Conservation (phyloP, 2,113 vertebrate species). For the Camelus bactrianus region DNA sequence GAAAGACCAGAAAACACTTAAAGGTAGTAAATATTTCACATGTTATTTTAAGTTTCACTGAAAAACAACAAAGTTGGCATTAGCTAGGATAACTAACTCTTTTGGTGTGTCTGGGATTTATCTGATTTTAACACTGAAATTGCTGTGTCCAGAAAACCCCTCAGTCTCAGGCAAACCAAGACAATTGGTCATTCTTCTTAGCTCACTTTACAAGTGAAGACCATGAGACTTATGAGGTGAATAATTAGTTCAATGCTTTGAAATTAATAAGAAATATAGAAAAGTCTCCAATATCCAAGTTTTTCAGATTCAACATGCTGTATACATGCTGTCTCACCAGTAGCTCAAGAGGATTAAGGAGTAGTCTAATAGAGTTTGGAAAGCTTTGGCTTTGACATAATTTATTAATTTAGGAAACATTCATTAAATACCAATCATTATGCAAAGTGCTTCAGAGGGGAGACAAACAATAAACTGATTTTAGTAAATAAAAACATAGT, state of each 20-base stretch:
- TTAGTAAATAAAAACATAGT: neutral
- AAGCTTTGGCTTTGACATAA: neutral
- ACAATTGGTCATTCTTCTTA: neutral
- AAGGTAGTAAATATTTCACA: neutral
- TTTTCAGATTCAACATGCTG: neutral
- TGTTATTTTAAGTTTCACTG: neutral
- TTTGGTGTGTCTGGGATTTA: neutral
- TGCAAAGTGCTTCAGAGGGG: neutral
- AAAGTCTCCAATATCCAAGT: neutral
- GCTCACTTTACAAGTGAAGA: neutral
- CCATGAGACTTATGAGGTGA: neutral
- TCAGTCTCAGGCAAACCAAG: neutral
- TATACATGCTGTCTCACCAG: neutral
- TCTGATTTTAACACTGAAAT: neutral
- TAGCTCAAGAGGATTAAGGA: neutral
- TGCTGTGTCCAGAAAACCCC: neutral
- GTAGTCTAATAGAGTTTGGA: neutral
- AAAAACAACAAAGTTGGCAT: neutral
- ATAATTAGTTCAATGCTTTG: neutral
- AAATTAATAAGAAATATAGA: neutral
- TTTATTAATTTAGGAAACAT: neutral
- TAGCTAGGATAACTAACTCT: neutral
- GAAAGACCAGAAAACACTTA: neutral
- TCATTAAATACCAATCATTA: neutral
- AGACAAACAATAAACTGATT: neutral